Evolutionary conservation across 2,888 invertebrate species (phyloP), one percentile per base, ranked within the genome.

Genomic region (Antheraea assamensis): DNA sequence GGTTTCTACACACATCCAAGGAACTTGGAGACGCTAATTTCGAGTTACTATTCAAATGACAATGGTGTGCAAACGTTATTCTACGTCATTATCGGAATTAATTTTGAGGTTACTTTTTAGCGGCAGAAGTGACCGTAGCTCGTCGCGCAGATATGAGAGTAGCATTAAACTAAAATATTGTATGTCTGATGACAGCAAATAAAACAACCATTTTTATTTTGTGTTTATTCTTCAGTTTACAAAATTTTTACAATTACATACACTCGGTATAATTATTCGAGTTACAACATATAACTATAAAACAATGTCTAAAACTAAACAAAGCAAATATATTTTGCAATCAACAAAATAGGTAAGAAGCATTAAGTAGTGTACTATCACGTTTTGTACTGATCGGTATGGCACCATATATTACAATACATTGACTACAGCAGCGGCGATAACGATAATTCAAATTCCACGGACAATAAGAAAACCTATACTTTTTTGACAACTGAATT

Each of bases 331-430:
- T 68, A 31, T 27, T 70, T 58, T 52, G 55, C 30, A 49, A 71
- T 52, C 27, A 70, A 73, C 58, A 70, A 58, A 73, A 47, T 70
- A 66, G 35, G 27, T 47, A 70, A 27, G 35, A 70, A 27, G 35
- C 42, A 70, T 70, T 73, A 42, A 68, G 35, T n/a, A n/a, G n/a
- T 24, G 64, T 52, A 73, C 70, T 27, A 31, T 27, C n/a, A 72
- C 58, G 42, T 73, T 73, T 71, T 72, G 47, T 49, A 71, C 64
- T 68, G 72, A 24, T 73, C 19, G 74, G 72, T 80, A 80, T 79
- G 80, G 79, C 80, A 80, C 79, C 73, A 73, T 73, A 66, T 19
- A 74, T 52, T 71, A 31, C 42, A 61, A n/a, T n/a, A 21, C n/a
- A 21, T n/a, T 68, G 35, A 2, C 35, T n/a, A 68, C 35, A 35